Percentiles rank a stretch among this genome's conserved stretches.
Evolutionary conservation across 2,888 invertebrate genomes (phyloP).

Genomic region (Apamea anceps): DNA sequence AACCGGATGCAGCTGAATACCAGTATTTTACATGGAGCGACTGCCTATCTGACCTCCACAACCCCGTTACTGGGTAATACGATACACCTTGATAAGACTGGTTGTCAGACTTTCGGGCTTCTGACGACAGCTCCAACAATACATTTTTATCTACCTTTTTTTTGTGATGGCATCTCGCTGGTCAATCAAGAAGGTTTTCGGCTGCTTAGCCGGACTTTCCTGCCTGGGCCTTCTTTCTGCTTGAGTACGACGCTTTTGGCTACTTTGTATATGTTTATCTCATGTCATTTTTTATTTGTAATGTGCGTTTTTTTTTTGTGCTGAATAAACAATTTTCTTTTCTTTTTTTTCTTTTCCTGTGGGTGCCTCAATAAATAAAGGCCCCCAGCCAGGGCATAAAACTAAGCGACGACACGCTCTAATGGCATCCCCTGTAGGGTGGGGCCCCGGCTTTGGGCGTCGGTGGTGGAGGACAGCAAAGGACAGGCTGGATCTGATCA

Average conservation of each 20-base stretch:
- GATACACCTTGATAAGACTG: not conserved
- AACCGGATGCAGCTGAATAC: not conserved
- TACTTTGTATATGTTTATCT: not conserved
- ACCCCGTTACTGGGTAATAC: not conserved
- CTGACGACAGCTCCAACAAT: not conserved
- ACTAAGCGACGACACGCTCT: not conserved
- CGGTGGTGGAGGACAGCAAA: no score
- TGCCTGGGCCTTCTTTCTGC: not conserved
- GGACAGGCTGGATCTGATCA: not conserved
- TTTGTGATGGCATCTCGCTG: not conserved
- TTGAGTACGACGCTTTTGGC: not conserved
- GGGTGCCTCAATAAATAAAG: not conserved
- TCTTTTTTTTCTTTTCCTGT: not conserved
- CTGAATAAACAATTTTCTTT: not conserved
- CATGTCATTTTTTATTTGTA: not conserved
- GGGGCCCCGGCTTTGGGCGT: not conserved
- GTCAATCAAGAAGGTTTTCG: not conserved
- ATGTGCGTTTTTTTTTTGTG: not conserved
- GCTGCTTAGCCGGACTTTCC: not conserved
- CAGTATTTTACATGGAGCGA: not conserved
- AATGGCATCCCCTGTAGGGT: not conserved
- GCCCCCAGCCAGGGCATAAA: not conserved
- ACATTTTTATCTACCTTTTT: not conserved
- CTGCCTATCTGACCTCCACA: not conserved
- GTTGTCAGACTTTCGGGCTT: not conserved